A percentile compares a stretch with the other conserved stretches of the same genome.
phyloP scores from a whole-genome alignment of 1,140 invertebrate genomes.

The Maniola jurtina region DNA sequence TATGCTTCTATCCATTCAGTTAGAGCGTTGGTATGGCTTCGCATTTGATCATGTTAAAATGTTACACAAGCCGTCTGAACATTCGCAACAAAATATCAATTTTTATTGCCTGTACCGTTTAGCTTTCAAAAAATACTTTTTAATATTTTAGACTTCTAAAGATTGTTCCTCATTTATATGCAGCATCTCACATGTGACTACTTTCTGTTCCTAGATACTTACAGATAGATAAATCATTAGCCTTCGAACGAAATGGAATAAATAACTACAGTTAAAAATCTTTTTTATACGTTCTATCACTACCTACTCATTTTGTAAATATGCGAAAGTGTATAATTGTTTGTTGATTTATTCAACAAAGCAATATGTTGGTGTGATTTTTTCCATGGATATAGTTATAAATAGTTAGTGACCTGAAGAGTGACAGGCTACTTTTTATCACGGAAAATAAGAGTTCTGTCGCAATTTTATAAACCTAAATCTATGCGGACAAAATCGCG shows the following conservation, averaged over 20 bases:
- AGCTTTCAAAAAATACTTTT: constrained; percentile 10
- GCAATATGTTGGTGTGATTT: no score
- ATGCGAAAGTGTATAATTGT: no score
- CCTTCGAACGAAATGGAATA: not conserved
- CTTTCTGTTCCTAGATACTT: constrained; percentile 21
- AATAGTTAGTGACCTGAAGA: no score
- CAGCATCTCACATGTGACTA: constrained; percentile 15
- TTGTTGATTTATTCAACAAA: no score
- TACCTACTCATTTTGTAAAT: no score
- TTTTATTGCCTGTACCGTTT: constrained; percentile 17
- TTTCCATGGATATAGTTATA: no score
- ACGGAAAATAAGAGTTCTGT: no score
- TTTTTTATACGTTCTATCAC: not conserved
- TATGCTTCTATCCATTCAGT: no score
- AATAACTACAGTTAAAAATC: not conserved
- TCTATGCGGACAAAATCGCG: no score
- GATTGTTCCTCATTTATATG: constrained; percentile 27
- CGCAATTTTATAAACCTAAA: no score
- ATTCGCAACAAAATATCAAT: constrained; percentile 8
- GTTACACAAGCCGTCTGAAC: not conserved
- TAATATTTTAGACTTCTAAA: constrained; percentile 19
- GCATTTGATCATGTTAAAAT: not conserved
- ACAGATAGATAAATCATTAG: not conserved
- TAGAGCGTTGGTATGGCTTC: not conserved
- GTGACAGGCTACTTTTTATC: no score